Evolutionary conservation across 2,888 invertebrate genomes (phyloP), one percentile per base, ranked within the genome.

Genomic region (Antheraea assamensis): DNA sequence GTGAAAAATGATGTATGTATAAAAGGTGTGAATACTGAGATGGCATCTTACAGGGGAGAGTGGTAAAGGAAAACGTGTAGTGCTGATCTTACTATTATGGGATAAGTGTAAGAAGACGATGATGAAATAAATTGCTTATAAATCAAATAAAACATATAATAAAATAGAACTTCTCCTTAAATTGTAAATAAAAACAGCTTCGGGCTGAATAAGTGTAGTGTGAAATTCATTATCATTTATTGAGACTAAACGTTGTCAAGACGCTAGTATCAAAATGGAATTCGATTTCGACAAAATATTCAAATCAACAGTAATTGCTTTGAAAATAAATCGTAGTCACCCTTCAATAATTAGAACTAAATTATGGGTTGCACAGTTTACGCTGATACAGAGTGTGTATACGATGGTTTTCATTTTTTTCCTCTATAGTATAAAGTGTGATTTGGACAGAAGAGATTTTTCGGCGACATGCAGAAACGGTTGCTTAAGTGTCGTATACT

Each of bases 281-380:
- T 47, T 82, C 10, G 55, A 81, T 61, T 85, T 80, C 55, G 80
- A 85, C 0, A 64, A 78, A n/a, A 71, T 78, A 58, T 85, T 78
- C 49, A 76, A 73, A 66, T 30, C 76, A 21, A 15, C 77, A 1
- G 47, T 76, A 0, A 30, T 0, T 4, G 81, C 82, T 2, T 74
- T 82, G 75, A 74, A 71, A 2, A 3, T 83, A 0, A 77, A 70
- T 61, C 30, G 76, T 0, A 76, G 77, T 0, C 79, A 85, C 58
- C 85, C 85, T 0, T 49, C 66, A 15, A 72, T 80, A 7, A 71
- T 75, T 17, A 77, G 73, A 24, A 75, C 82, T 47, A 64, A 3
- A 15, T 82, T 75, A 75, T 85, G 84, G 84, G 5, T 76, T 0
- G 1, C 77, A 0, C 71, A 76, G 21, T 77, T 82, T 64, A 7